phyloP scores from a whole-genome alignment of 2,113 vertebrate genomes.

The Panurus biarmicus region DNA sequence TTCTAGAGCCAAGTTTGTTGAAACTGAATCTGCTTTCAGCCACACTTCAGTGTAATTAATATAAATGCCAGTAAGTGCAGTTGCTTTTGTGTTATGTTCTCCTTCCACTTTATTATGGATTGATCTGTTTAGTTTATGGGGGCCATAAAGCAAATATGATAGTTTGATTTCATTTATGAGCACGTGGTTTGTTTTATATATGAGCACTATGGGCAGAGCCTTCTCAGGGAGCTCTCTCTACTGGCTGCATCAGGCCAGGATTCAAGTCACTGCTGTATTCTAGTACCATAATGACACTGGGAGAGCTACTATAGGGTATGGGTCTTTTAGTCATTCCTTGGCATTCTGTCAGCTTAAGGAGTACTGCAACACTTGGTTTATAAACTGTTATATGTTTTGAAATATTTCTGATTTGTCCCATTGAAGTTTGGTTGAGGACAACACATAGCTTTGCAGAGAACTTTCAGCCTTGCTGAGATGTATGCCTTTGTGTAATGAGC shows the following conservation, averaged over 20 bases:
- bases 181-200: background rate
- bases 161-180: background rate
- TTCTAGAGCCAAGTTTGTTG: background rate
- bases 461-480: background rate
- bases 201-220: background rate
- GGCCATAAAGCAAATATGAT: background rate
- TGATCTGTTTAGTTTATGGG: slow-evolving; percentile 4
- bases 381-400: background rate
- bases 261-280: background rate
- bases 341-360: background rate
- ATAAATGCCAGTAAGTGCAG: background rate
- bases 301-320: background rate
- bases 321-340: background rate
- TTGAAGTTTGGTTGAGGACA: background rate
- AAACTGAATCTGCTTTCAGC: background rate
- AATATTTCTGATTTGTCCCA: background rate
- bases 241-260: background rate
- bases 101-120: slow-evolving; percentile 1
- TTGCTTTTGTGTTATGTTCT: background rate
- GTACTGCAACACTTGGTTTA: background rate
- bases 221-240: background rate
- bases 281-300: background rate
- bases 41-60: background rate
- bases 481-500: background rate
- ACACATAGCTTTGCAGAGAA: background rate